Percentiles rank a stretch among this genome's conserved stretches.
Conservation (phyloP, 2,797 vertebrate species). For the Siniperca scherzeri region DNA sequence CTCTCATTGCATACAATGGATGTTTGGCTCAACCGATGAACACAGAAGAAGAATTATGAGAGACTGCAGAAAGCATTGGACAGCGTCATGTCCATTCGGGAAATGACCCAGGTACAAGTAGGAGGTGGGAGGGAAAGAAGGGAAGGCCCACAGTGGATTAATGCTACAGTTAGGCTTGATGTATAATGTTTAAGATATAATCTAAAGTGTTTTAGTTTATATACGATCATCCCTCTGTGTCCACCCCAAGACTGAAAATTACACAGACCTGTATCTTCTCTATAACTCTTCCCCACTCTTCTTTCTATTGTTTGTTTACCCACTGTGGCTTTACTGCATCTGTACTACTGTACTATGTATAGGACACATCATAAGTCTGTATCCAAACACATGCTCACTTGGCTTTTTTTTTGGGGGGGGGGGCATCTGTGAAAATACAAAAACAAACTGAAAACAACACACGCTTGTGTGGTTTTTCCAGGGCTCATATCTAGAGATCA, state of each 20-base stretch:
- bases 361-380: neutral
- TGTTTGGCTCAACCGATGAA: conserved; percentile 78
- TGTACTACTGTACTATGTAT: conserved; percentile 8
- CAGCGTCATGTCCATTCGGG: conserved; percentile 99
- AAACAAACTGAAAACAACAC: conserved; percentile 7
- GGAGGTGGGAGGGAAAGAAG: conserved; percentile 10
- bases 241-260: neutral
- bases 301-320: neutral
- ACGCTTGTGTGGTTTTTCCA: conserved; percentile 70
- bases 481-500: conserved; percentile 99
- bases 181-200: neutral
- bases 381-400: conserved; percentile 9
- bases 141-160: neutral
- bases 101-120: conserved; percentile 97
- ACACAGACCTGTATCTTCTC: neutral
- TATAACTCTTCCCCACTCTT: neutral
- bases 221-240: neutral
- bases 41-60: conserved; percentile 99
- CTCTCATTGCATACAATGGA: conserved; percentile 66
- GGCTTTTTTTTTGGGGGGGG: neutral
- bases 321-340: neutral
- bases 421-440: neutral
- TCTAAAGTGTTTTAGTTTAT: neutral
- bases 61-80: conserved; percentile 98
- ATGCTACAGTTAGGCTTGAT: neutral